phyloP scores from a whole-genome alignment of 2,113 vertebrate species.

The Macroglossus sobrinus region DNA sequence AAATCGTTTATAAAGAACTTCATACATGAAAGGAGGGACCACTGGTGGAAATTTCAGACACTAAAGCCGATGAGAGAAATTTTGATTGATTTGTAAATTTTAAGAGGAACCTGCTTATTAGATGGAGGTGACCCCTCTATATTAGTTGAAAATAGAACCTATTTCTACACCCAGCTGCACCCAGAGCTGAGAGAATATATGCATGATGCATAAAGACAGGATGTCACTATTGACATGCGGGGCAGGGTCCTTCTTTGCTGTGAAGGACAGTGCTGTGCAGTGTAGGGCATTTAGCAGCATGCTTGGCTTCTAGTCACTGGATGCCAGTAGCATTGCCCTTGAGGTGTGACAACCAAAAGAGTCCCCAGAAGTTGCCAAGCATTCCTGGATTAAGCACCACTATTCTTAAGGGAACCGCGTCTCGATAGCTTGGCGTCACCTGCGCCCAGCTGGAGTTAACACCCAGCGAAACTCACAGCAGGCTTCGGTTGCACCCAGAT shows the following conservation, averaged over 20 bases:
- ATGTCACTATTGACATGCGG: neutral
- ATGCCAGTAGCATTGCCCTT: neutral
- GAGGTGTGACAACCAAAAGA: neutral
- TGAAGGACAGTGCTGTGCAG: neutral
- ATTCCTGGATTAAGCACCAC: neutral
- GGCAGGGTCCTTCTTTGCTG: neutral
- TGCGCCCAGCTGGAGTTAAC: neutral
- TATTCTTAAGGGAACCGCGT: constrained; percentile 1
- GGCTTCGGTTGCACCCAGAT: neutral
- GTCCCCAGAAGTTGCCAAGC: neutral
- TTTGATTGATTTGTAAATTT: neutral
- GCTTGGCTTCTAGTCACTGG: neutral
- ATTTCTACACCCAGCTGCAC: neutral
- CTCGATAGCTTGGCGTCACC: neutral
- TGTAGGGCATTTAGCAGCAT: neutral
- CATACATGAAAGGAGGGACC: neutral
- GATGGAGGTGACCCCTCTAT: neutral
- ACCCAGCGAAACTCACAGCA: neutral
- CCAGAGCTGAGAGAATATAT: neutral
- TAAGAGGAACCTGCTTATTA: neutral
- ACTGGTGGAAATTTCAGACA: neutral
- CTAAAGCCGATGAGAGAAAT: neutral
- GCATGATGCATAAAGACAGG: neutral
- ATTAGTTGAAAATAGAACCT: neutral
- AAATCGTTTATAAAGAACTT: neutral